phyloP scores from a whole-genome alignment of 1,140 invertebrate genomes.

The Platorchestia sp. region DNA sequence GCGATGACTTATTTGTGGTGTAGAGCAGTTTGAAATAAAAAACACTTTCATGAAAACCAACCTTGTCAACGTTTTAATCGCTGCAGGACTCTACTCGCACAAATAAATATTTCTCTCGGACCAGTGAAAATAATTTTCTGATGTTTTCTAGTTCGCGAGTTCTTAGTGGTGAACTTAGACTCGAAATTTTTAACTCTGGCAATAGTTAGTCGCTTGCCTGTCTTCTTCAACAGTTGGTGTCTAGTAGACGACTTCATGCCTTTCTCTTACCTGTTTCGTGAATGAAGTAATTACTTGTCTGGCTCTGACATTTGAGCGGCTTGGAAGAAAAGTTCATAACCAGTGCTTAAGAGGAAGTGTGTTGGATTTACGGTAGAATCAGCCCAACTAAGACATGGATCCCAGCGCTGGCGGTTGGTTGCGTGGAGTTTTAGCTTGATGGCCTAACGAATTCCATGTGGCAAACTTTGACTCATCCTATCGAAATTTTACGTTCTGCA shows the following conservation, averaged over 20 bases:
- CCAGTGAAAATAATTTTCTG: background rate
- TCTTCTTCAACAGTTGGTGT: background rate
- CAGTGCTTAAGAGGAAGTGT: background rate
- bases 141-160: background rate
- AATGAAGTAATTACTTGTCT: background rate
- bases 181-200: background rate
- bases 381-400: conserved; percentile 19
- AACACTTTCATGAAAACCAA: background rate
- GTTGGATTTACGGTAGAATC: background rate
- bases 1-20: background rate
- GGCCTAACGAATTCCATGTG: background rate
- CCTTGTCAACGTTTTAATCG: background rate
- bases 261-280: background rate
- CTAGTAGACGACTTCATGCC: background rate
- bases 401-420: conserved; percentile 48
- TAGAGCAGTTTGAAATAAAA: background rate
- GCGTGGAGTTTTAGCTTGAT: conserved; percentile 8
- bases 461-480: background rate
- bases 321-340: background rate
- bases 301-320: background rate
- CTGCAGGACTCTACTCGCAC: background rate
- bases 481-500: background rate
- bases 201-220: background rate
- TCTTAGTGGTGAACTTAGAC: background rate
- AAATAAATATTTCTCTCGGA: background rate